phyloP scores from a whole-genome alignment of 2,113 vertebrate species.

The Cyanoderma ruficeps region DNA sequence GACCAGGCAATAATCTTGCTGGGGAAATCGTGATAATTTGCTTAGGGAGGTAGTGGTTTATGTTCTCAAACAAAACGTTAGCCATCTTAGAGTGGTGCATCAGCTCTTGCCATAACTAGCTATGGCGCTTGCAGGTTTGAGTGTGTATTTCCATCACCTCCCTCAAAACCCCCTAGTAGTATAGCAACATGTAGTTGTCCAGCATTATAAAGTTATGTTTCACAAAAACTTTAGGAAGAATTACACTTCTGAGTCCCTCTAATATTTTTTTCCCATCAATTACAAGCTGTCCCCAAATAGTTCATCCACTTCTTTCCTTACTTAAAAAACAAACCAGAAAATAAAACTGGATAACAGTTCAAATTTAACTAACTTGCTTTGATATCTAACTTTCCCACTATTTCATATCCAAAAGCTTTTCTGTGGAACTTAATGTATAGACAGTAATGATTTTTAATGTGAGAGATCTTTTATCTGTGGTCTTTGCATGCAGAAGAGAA shows the following conservation, averaged over 20 bases:
- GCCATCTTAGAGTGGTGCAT: background rate
- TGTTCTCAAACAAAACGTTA: background rate
- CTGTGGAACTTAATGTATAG: background rate
- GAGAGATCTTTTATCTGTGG: background rate
- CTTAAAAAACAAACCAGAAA: background rate
- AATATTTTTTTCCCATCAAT: background rate
- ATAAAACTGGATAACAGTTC: background rate
- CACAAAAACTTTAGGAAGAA: background rate
- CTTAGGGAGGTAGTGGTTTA: background rate
- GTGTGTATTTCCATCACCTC: background rate
- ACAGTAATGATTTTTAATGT: background rate
- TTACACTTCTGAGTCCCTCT: background rate
- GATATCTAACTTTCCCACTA: background rate
- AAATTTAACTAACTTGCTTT: background rate
- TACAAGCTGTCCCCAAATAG: background rate
- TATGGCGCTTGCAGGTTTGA: background rate
- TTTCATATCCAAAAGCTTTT: background rate
- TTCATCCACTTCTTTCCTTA: background rate
- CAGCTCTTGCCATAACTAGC: background rate
- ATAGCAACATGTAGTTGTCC: background rate
- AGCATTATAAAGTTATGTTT: background rate
- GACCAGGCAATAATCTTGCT: background rate
- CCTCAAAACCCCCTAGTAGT: fast-evolving
- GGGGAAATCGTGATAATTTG: background rate
- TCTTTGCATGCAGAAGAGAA: background rate